These are phyloP conservation scores for Parnassius apollo DNA, from an alignment of 2,888 invertebrate species.

Conservation along the genomic window DNA sequence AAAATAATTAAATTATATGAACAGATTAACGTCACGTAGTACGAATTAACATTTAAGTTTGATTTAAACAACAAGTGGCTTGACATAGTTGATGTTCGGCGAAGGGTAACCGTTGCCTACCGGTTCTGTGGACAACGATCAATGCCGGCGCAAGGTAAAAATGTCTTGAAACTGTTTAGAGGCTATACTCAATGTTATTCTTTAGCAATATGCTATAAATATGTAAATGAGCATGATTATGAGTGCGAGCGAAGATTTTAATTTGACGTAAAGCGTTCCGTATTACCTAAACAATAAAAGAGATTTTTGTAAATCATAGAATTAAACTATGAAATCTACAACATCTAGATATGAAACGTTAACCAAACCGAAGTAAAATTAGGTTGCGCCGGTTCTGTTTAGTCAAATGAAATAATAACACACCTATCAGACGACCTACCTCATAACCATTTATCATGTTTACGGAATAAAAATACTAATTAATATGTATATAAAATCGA, in stretches of 20 bases:
- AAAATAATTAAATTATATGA: not conserved
- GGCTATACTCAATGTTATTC: conserved; percentile 36
- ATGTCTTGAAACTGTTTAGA: conserved; percentile 62
- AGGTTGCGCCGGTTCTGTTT: not conserved
- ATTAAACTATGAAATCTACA: too few relatives aligned
- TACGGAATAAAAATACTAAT: not conserved
- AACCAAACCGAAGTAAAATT: too few relatives aligned
- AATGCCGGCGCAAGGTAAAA: conserved; percentile 74
- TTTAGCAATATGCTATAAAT: conserved; percentile 26
- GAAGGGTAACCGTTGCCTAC: conserved; percentile 75
- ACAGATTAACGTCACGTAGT: not conserved
- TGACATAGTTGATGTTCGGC: conserved; percentile 50
- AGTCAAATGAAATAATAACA: not conserved
- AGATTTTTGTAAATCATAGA: not conserved
- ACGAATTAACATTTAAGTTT: conserved; percentile 31
- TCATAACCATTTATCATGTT: too few relatives aligned
- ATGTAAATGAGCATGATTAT: conserved; percentile 25
- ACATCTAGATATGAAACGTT: too few relatives aligned
- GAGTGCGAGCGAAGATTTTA: conserved; percentile 1
- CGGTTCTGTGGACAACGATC: conserved; percentile 72
- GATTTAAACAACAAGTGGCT: conserved; percentile 42
- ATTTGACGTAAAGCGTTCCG: not conserved
- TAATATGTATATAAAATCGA: not conserved
- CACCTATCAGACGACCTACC: too few relatives aligned
- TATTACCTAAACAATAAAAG: not conserved